Percentiles rank a stretch among this genome's conserved stretches.
Evolutionary conservation across 1,140 invertebrate species (phyloP).

Genomic region (Anoplolepis gracilipes): DNA sequence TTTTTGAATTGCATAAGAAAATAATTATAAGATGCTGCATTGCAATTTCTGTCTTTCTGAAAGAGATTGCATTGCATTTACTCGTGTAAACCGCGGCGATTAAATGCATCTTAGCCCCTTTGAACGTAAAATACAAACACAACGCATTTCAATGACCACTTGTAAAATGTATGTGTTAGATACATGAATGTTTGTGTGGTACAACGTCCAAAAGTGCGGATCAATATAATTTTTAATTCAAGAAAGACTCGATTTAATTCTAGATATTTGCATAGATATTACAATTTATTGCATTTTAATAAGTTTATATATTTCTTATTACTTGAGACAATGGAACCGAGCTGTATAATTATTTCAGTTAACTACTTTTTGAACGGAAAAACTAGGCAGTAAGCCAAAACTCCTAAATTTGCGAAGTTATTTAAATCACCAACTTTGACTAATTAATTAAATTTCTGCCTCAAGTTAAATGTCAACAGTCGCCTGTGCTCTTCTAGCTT

Average conservation of each 20-base stretch:
- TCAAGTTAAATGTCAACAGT: constrained; percentile 43
- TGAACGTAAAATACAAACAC: neutral
- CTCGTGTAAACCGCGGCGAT: neutral
- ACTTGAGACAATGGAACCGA: neutral
- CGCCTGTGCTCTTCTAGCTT: constrained; percentile 22
- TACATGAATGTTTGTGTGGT: neutral
- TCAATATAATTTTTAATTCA: constrained; percentile 13
- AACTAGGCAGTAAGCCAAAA: neutral
- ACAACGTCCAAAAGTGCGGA: neutral
- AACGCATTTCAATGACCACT: neutral
- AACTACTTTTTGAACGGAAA: neutral
- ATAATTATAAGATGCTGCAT: neutral
- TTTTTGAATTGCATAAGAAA: neutral
- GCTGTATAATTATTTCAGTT: neutral
- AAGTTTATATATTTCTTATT: neutral
- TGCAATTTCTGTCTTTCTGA: neutral
- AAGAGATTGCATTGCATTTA: too few species aligned
- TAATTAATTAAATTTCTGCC: constrained; percentile 73
- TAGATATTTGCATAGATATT: constrained; percentile 1
- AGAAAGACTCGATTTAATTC: neutral
- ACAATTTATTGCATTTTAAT: neutral
- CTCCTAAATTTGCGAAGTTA: constrained; percentile 51
- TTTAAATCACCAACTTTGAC: constrained; percentile 43
- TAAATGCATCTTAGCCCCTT: constrained; percentile 1
- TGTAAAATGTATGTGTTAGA: neutral